Evolutionary conservation across 2,888 invertebrate species (phyloP), one percentile per base, ranked within the genome.

Genomic region (Copidosoma aretas): DNA sequence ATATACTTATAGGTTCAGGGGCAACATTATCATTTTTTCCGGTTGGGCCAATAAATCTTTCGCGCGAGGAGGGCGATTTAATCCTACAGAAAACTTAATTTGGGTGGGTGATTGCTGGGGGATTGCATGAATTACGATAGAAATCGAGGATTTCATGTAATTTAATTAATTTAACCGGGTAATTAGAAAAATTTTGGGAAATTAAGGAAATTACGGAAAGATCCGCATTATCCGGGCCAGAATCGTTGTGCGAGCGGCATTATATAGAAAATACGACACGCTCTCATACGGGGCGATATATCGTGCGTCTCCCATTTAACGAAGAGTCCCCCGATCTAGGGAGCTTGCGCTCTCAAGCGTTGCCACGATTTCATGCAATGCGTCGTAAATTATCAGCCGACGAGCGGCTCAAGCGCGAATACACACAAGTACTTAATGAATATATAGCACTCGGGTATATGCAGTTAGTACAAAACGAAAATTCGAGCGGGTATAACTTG

Each of bases 71-170:
- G 1, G 8, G 60, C 12, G 67, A 73, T 24, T 32, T 74, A 5
- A 71, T 59, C 43, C 21, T 73, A 5, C 57, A 74, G 68, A 73
- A 74, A 41, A 73, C 73, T 0, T 60, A 60, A n/a, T 58, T 74
- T 0, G 73, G 73, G 17, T 74, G 73, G 74, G 63, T 72, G 1
- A 63, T 71, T 21, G 71, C 54, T 17, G 69, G 72, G 8, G 46
- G 61, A 10, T 19, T 2, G 14, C 19, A 12, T 4, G 1, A 10
- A 24, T 57, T 14, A 22, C 24, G 17, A 10, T 1, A 15, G 4
- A 1, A 21, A 39, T 1, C 0, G 1, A 39, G 0, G 3, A 0
- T 10, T 17, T 10, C 8, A 1, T 61, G 53, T 17, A 32, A 61
- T 14, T 10, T 53, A 10, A 17, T 17, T 1, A 22, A 52, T 1